phyloP scores from a whole-genome alignment of 1,140 invertebrate species.

The Bombus turneri region DNA sequence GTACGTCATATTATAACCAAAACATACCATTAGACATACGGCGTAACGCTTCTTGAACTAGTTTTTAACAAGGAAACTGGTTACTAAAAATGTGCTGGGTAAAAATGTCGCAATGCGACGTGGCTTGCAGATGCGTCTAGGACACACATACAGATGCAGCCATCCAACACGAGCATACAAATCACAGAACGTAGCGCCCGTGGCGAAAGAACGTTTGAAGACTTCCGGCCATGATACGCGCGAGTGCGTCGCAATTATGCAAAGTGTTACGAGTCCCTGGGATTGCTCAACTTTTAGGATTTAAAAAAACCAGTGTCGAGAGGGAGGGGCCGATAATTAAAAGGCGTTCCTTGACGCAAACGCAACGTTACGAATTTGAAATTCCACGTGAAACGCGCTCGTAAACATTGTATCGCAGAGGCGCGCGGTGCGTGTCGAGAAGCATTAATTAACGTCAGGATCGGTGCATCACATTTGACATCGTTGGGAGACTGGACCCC shows the following conservation, averaged over 20 bases:
- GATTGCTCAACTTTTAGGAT: not conserved
- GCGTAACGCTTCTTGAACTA: not conserved
- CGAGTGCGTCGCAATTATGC: conserved; percentile 22
- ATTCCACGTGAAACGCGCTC: not conserved
- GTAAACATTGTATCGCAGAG: not conserved
- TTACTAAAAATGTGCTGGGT: not conserved
- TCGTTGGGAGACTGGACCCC: conserved; percentile 65
- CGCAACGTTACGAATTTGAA: not conserved
- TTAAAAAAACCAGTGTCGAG: not conserved
- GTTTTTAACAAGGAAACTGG: not conserved
- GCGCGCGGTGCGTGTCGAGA: conserved; percentile 51
- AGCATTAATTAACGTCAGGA: conserved; percentile 77
- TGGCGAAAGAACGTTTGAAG: conserved; percentile 21
- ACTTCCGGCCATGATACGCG: not conserved
- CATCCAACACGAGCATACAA: not conserved
- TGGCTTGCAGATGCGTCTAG: conserved; percentile 41
- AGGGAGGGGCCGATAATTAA: conserved; percentile 7
- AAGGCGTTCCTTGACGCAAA: not conserved
- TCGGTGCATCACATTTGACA: conserved; percentile 76
- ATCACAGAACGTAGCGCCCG: not conserved
- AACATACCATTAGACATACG: not conserved
- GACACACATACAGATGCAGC: not conserved
- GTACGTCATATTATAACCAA: not conserved
- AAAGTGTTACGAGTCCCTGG: not conserved
- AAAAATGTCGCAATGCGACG: conserved; percentile 61